Conservation (phyloP, 2,888 invertebrate species). For the Pterostichus niger region DNA sequence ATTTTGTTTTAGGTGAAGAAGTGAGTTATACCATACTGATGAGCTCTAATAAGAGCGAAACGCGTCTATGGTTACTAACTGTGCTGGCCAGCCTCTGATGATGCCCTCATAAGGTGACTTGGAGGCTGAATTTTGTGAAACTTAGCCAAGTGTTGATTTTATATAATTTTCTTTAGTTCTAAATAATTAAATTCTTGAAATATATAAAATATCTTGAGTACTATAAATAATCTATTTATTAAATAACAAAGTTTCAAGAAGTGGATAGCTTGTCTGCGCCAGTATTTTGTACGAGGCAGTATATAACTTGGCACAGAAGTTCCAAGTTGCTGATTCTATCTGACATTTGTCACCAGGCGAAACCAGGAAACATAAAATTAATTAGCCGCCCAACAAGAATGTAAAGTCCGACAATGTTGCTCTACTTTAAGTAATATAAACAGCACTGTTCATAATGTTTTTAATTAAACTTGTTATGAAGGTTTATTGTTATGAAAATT, state of each 20-base stretch:
- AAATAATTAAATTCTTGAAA: no score
- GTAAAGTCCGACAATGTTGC: neutral
- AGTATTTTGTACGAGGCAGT: constrained; percentile 10
- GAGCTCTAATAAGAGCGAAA: no score
- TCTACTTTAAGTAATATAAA: neutral
- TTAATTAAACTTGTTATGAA: neutral
- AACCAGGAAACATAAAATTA: neutral
- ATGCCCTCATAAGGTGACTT: no score
- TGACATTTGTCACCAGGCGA: neutral
- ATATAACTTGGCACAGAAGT: constrained; percentile 11
- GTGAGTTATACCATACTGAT: no score
- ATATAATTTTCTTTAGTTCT: no score
- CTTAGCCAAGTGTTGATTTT: no score
- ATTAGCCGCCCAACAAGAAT: neutral
- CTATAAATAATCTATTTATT: neutral
- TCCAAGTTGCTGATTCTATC: neutral
- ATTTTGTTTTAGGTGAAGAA: no score
- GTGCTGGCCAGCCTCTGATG: no score
- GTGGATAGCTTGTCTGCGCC: neutral
- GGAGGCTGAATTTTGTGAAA: no score
- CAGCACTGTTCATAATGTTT: neutral
- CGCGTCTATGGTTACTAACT: no score
- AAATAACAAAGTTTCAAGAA: constrained; percentile 13
- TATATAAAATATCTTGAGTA: no score
- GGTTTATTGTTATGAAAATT: neutral